Evolutionary conservation across 2,888 invertebrate genomes (phyloP).

Genomic region (Pterobdella sp.): DNA sequence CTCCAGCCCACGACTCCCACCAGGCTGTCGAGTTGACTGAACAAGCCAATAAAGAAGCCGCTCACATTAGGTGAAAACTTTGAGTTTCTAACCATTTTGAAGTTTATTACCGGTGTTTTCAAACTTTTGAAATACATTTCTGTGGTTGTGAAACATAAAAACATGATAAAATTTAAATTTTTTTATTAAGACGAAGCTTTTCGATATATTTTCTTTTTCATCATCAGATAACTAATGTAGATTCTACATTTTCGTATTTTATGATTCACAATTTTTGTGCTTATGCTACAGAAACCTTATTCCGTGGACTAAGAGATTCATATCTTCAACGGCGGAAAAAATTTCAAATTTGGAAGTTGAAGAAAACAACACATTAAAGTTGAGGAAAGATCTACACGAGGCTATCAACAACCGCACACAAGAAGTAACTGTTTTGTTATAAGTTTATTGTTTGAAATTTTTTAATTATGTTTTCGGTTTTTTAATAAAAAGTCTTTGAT

Average conservation of each 20-base stretch:
- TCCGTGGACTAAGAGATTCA: constrained; percentile 32
- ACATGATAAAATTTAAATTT: too few species aligned
- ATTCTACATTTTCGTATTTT: neutral
- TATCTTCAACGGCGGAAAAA: constrained; percentile 34
- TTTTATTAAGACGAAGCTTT: too few species aligned
- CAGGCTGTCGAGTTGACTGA: constrained; percentile 35
- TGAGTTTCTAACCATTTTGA: neutral
- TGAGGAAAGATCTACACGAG: constrained; percentile 37
- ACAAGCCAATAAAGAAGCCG: constrained; percentile 35
- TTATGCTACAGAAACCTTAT: constrained; percentile 24
- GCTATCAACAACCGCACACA: constrained; percentile 38
- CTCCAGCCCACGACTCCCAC: constrained; percentile 38
- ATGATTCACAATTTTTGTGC: neutral
- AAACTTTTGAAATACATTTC: neutral
- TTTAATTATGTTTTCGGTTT: neutral
- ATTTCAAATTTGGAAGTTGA: constrained; percentile 36
- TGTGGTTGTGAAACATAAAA: neutral
- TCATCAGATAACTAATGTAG: neutral
- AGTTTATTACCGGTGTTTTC: neutral
- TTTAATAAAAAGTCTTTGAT: neutral
- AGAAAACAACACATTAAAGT: constrained; percentile 36
- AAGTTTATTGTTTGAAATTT: neutral
- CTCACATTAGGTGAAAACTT: constrained; percentile 28
- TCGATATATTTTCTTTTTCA: neutral
- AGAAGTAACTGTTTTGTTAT: constrained; percentile 15